Conservation (phyloP, 2,113 vertebrate genomes). For the Mus spicilegus region DNA sequence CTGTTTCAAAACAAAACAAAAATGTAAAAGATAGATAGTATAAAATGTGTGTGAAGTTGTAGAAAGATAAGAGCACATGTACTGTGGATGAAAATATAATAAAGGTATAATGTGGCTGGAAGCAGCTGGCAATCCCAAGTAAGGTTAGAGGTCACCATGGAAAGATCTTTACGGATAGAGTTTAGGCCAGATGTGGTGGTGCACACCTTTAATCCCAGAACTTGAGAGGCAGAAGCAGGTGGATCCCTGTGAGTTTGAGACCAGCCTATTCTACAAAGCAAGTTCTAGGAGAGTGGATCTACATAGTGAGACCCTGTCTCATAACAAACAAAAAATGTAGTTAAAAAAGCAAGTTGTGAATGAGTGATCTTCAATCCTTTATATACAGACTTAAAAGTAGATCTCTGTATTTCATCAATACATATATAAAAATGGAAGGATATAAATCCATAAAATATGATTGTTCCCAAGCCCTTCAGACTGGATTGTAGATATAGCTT, state of each 20-base stretch:
- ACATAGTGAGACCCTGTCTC: background rate
- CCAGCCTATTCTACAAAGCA: background rate
- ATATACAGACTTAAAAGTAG: constrained; percentile 32
- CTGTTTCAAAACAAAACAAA: background rate
- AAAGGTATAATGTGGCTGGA: background rate
- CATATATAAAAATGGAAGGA: constrained; percentile 13
- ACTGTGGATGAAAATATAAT: background rate
- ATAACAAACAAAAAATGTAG: constrained; percentile 1
- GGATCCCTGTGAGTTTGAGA: background rate
- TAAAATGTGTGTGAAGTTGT: no score
- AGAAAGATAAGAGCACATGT: background rate
- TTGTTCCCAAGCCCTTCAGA: background rate
- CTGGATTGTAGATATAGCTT: background rate
- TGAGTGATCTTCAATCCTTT: background rate
- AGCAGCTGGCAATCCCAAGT: background rate
- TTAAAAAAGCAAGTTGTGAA: constrained; percentile 42
- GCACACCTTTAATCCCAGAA: background rate
- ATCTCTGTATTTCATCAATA: background rate
- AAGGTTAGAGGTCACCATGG: background rate
- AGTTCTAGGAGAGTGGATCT: background rate
- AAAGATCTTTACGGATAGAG: background rate
- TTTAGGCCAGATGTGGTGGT: background rate
- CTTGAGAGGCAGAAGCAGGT: background rate
- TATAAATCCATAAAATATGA: background rate
- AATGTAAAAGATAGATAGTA: background rate